Base-by-base conservation (phyloP, 2,888 invertebrate genomes). In the Amiota mariae region DNA sequence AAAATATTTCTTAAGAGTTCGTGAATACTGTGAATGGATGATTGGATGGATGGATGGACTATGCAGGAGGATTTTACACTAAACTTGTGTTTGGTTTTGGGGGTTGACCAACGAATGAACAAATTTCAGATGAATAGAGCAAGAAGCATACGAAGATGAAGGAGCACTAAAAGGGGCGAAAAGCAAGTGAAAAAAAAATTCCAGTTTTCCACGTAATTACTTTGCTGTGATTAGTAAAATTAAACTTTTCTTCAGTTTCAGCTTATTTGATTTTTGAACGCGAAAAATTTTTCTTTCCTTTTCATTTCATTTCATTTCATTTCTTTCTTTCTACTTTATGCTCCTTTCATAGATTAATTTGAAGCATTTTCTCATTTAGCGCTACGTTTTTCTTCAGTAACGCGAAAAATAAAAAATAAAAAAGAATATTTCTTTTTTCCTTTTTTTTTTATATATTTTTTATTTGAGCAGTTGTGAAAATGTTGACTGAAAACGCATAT, bases 151-250 rank as follows among this genome's bases (percentile, higher is more conserved):
- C 11, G 51, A 3, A 36, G 64, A 67, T 47, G 56, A 61, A 51
- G n/a, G 48, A 56, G 56, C 15, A 36, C 70, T 48, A 47, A 15
- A 61, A 8, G 71, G 71, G 68, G 73, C 51, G 20, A 72, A 74
- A 54, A 49, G 72, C 56, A 66, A 73, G 56, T 36, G 15, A 76
- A 72, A 80, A 84, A 84, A 87, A 87, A 88, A 87, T 86, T 88
- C 86, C 36, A 36, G 89, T 88, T 88, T 88, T 88, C 89, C 88
- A 88, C 89, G 84, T 88, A 89, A 88, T 88, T 88, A 88, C 88
- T 86, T 87, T 81, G 82, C 89, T 88, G 88, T 88, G 88, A 88
- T 88, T 88, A 89, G 89, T 87, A 87, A 88, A 86, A 89, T 88
- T 86, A 88, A 89, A 88, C 87, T 88, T 89, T 89, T 85, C 81